Evolutionary conservation across 2,888 invertebrate genomes (phyloP), one percentile per base, ranked within the genome.

Genomic region (Standfussiana lucernea): DNA sequence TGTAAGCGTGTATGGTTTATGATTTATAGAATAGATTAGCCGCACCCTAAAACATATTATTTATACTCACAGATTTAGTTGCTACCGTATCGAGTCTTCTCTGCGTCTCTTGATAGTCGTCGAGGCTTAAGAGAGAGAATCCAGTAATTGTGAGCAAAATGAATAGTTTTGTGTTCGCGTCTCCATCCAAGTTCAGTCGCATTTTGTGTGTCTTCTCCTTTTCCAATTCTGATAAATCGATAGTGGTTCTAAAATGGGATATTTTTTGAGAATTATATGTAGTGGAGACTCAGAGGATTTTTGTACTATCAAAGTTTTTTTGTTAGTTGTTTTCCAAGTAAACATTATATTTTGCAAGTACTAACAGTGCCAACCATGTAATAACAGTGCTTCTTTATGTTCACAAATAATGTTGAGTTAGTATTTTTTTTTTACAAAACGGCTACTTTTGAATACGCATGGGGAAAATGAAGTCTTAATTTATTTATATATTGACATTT

Each of bases 141-240:
- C 99, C 99, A 88, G 98, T 99, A 83, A 99, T 98, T 15, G 99
- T 99, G 32, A 99, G 96, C 85, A 99, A 97, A 28, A 99, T 96
- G 92, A 98, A 98, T 77, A 99, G 97, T 88, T 98, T 97, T 1
- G 90, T 82, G 64, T 89, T 90, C 2, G 98, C 98, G 28, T 98
- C 98, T 81, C 99, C 98, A 90, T 99, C 99, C 73, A 99, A 97
- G 24, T 98, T 97, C 86, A 98, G 97, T 97, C 98, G 98, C 85
- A 99, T 97, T 85, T 98, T 97, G 92, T 99, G 99, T 0, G 99
- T 99, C 79, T 97, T 98, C 94, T 99, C 99, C 42, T 98, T 97
- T 89, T 98, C 98, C 77, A 99, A 95, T 73, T 97, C 96, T 56
- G 97, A 97, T 89, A 99, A 94, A 95, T 99, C 98, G 86, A 99